Conservation (phyloP, 2,797 vertebrate species). For the Amblyraja radiata region DNA sequence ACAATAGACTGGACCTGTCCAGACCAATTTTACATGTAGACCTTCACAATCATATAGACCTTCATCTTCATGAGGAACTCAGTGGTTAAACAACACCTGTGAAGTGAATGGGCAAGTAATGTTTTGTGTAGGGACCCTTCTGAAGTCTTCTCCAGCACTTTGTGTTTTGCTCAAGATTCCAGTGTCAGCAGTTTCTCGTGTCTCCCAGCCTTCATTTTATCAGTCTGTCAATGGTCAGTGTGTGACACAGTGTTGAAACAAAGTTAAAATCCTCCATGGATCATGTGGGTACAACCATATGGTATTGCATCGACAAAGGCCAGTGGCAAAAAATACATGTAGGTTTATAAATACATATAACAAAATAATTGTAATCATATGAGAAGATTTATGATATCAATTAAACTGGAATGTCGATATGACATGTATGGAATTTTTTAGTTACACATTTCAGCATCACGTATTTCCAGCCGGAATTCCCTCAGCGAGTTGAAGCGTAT, state of each 20-base stretch:
- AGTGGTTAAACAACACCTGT: too few species aligned
- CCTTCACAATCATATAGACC: background rate
- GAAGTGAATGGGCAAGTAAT: too few species aligned
- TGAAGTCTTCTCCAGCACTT: too few species aligned
- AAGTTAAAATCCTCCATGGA: background rate
- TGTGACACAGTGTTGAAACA: background rate
- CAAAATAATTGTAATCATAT: background rate
- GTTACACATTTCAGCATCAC: background rate
- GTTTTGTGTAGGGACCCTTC: too few species aligned
- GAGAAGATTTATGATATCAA: background rate
- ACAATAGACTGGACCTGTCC: background rate
- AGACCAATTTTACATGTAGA: background rate
- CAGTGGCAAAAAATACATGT: background rate
- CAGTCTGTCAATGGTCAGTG: background rate
- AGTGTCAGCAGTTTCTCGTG: too few species aligned
- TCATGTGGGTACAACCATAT: background rate
- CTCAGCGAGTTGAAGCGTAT: background rate
- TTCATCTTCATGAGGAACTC: too few species aligned
- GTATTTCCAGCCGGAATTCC: background rate
- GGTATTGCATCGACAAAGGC: background rate
- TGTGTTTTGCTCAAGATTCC: too few species aligned
- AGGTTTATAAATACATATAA: background rate
- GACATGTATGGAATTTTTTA: background rate
- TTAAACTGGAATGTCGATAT: background rate
- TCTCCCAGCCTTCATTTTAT: too few species aligned